Evolutionary conservation across 2,888 invertebrate genomes (phyloP).

Genomic region (Tipula lateralis): DNA sequence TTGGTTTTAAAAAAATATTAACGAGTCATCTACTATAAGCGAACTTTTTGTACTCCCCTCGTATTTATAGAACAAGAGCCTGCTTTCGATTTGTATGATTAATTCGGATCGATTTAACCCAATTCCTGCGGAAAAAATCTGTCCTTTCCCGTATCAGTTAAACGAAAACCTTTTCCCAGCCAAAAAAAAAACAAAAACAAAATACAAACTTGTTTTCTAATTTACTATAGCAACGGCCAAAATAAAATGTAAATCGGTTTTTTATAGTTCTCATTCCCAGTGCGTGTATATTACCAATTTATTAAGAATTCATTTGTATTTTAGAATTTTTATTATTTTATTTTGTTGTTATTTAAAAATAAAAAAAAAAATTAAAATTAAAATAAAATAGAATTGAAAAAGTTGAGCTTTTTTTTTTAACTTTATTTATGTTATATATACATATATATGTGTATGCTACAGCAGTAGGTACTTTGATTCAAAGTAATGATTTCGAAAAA

Average conservation of each 20-base stretch:
- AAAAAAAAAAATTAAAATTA: not conserved
- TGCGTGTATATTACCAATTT: conserved; percentile 11
- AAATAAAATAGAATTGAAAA: conserved; percentile 11
- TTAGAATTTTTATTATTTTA: conserved; percentile 19
- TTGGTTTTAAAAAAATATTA: too few relatives aligned
- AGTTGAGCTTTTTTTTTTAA: not conserved
- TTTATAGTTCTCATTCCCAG: not conserved
- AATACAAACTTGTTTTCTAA: not conserved
- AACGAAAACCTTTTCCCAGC: not conserved
- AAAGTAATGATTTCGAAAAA: not conserved
- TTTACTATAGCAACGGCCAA: not conserved
- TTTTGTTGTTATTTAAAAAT: not conserved
- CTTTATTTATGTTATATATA: not conserved
- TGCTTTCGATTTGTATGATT: not conserved
- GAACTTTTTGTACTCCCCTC: too few relatives aligned
- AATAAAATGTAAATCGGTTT: not conserved
- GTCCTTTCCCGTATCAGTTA: not conserved
- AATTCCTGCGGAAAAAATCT: not conserved
- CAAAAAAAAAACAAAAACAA: not conserved
- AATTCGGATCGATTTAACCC: not conserved
- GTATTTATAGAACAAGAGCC: too few relatives aligned
- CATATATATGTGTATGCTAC: not conserved
- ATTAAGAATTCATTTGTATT: conserved; percentile 19
- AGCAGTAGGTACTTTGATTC: not conserved
- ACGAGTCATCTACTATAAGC: too few relatives aligned